Percentiles rank a stretch among this genome's conserved stretches.
Conservation (phyloP, 2,888 invertebrate genomes). For the Caenorhabditis angaria region DNA sequence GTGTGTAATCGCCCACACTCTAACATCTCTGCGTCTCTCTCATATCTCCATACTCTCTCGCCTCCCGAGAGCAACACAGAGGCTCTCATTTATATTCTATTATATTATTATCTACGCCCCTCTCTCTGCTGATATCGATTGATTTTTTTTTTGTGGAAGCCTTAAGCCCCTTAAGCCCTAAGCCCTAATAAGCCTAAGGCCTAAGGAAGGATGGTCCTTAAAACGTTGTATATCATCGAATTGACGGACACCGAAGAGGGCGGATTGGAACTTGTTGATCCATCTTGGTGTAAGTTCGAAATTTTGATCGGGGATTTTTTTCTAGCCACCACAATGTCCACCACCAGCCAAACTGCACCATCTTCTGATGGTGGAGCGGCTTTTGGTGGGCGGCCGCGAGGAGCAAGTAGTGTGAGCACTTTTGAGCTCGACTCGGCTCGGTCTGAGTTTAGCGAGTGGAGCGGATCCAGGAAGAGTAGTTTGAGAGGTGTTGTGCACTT, state of each 20-base stretch:
- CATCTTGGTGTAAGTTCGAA: slow-evolving; percentile 72
- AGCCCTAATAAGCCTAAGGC: neutral
- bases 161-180: neutral
- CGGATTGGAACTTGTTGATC: slow-evolving; percentile 72
- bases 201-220: slow-evolving; percentile 62
- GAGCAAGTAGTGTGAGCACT: neutral
- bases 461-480: slow-evolving; percentile 63
- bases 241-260: slow-evolving; percentile 71
- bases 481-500: slow-evolving; percentile 18
- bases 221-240: slow-evolving; percentile 70
- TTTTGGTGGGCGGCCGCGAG: neutral
- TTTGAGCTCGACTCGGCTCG: slow-evolving; percentile 30
- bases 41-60: slow-evolving; percentile 8
- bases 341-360: neutral
- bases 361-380: neutral
- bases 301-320: too few relatives aligned
- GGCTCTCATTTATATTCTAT: slow-evolving; percentile 1
- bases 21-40: slow-evolving; percentile 34
- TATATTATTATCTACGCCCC: neutral
- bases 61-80: neutral
- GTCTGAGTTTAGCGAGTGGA: slow-evolving; percentile 71
- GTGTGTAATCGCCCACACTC: slow-evolving; percentile 47
- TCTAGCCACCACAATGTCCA: neutral
- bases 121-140: slow-evolving; percentile 7
- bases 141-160: neutral